Evolutionary conservation across 2,888 invertebrate species (phyloP).

Genomic region (Dolomedes plantarius): DNA sequence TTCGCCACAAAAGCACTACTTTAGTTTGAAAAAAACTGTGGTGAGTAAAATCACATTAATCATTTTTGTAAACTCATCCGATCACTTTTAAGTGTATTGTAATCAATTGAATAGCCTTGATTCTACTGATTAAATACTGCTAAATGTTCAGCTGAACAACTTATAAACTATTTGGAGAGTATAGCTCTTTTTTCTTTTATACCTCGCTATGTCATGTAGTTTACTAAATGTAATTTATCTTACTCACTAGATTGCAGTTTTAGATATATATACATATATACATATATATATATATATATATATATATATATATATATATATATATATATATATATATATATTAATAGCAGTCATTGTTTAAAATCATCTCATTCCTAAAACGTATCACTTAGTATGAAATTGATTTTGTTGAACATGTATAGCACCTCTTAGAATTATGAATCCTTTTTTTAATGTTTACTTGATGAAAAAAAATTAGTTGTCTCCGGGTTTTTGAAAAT

Average conservation of each 20-base stretch:
- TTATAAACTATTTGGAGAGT: background rate
- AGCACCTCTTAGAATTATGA: background rate
- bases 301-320: no score
- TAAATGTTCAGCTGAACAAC: slow-evolving; percentile 6
- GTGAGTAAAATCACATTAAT: no score
- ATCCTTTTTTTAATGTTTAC: no score
- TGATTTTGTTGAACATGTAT: background rate
- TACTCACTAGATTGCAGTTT: background rate
- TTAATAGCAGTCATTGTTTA: slow-evolving; percentile 22
- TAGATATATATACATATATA: no score
- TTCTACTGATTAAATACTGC: background rate
- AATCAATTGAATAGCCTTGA: background rate
- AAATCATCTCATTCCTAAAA: background rate
- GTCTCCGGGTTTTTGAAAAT: no score
- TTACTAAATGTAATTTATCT: background rate
- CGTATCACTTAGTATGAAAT: background rate
- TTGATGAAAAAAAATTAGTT: no score
- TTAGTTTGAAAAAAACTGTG: no score
- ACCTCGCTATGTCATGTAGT: slow-evolving; percentile 5
- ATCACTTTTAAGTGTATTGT: no score
- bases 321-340: no score
- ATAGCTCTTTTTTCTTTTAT: slow-evolving; percentile 8
- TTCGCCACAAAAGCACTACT: no score
- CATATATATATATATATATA: no score
- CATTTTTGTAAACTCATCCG: no score